Conservation (phyloP, 2,113 vertebrate species). For the Tympanuchus pallidicinctus region DNA sequence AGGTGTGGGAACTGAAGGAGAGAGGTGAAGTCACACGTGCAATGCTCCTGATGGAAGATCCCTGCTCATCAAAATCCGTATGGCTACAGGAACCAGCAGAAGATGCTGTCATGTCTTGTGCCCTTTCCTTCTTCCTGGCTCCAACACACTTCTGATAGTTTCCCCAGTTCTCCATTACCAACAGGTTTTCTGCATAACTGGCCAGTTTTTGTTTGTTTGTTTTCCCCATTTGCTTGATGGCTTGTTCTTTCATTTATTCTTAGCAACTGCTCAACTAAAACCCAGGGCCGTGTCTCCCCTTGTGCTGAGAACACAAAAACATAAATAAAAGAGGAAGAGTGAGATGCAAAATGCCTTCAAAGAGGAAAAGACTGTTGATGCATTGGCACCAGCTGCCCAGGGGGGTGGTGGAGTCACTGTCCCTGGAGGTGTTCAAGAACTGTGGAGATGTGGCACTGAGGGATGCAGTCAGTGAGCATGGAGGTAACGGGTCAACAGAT, state of each 20-base stretch:
- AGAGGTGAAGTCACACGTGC: background rate
- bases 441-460: background rate
- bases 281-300: background rate
- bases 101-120: background rate
- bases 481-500: background rate
- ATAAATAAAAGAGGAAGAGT: constrained; percentile 42
- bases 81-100: background rate
- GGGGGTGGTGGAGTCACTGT: background rate
- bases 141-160: background rate
- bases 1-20: background rate
- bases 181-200: background rate
- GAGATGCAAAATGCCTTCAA: background rate
- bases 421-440: background rate
- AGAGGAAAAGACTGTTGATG: background rate
- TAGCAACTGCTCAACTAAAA: background rate
- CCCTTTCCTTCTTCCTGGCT: background rate
- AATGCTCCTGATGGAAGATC: background rate
- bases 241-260: background rate
- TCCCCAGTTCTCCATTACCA: background rate
- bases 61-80: background rate
- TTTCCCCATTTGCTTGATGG: background rate
- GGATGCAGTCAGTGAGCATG: background rate
- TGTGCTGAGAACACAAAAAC: background rate
- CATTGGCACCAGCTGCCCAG: background rate
- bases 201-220: accelerated